Evolutionary conservation across 2,797 vertebrate species (phyloP).

Genomic region (Oreochromis mossambicus): DNA sequence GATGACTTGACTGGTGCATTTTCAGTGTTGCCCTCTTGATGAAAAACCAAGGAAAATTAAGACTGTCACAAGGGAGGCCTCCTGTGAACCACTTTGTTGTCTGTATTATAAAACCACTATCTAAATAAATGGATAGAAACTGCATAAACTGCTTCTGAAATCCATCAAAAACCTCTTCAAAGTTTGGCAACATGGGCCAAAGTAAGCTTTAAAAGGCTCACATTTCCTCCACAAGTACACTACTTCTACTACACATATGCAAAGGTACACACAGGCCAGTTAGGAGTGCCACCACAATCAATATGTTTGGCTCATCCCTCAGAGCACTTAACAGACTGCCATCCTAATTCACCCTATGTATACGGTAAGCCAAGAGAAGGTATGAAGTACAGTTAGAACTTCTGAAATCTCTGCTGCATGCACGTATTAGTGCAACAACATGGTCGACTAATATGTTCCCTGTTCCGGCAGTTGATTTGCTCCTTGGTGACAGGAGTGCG

Average conservation of each 20-base stretch:
- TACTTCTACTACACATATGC: not conserved
- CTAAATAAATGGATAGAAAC: not conserved
- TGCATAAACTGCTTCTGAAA: not conserved
- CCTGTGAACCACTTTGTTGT: not conserved
- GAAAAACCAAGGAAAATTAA: not conserved
- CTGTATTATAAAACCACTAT: not conserved
- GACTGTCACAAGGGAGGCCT: not conserved
- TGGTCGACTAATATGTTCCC: not conserved
- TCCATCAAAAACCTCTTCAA: not conserved
- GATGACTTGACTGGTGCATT: not conserved
- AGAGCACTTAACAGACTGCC: not conserved
- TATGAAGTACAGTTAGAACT: not conserved
- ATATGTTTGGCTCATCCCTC: not conserved
- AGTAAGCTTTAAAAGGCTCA: not conserved
- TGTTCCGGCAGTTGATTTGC: not conserved
- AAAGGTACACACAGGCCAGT: not conserved
- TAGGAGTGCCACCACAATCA: not conserved
- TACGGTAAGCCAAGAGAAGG: not conserved
- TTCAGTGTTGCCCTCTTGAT: not conserved
- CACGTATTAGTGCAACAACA: not conserved
- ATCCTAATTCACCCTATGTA: not conserved
- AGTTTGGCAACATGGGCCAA: not conserved
- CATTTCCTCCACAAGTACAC: not conserved
- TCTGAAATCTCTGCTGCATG: not conserved
- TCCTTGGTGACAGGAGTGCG: not conserved